Evolutionary conservation across 2,113 vertebrate species (phyloP).

Genomic region (Pterocles gutturalis): DNA sequence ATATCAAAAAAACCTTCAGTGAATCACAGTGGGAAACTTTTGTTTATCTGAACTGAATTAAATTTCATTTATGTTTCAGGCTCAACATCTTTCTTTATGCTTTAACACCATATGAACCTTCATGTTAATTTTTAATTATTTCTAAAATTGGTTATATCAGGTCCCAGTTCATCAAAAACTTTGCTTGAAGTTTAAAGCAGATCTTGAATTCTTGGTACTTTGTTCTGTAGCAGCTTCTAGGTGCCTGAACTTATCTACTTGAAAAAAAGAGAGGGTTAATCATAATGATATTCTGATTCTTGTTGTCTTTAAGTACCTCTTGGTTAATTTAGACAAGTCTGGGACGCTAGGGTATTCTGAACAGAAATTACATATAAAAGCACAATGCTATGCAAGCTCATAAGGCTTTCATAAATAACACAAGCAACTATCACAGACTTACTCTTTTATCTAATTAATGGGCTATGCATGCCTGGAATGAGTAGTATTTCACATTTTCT

Average conservation of each 20-base stretch:
- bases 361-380: constrained; percentile 8
- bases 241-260: background rate
- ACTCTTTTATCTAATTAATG: constrained; percentile 23
- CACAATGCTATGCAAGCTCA: background rate
- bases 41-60: background rate
- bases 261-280: background rate
- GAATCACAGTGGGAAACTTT: background rate
- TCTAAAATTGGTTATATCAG: background rate
- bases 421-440: background rate
- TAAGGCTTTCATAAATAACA: constrained; percentile 26
- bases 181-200: background rate
- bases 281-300: background rate
- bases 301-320: background rate
- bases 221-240: background rate
- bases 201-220: background rate
- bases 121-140: background rate
- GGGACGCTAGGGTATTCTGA: background rate
- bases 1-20: background rate
- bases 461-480: background rate
- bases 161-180: background rate
- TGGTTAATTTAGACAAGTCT: background rate
- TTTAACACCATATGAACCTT: background rate
- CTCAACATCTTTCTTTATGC: background rate
- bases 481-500: background rate
- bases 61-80: background rate